A percentile compares a stretch with the other conserved stretches of the same genome.
Conservation (phyloP, 2,113 vertebrate species). For the Xiphophorus maculatus region DNA sequence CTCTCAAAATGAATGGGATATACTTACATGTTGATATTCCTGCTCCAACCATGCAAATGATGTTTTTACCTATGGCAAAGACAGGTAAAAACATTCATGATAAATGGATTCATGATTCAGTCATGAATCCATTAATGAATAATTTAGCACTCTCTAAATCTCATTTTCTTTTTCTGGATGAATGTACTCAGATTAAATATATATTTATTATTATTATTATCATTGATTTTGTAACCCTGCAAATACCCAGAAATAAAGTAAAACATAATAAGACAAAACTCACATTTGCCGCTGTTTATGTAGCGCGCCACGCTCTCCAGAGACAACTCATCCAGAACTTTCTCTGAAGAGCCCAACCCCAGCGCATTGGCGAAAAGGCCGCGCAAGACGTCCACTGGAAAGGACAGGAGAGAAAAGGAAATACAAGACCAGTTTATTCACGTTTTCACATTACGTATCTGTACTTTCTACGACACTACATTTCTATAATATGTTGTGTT, state of each 20-base stretch:
- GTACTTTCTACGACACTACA: no score
- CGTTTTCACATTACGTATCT: no score
- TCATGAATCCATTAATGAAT: background rate
- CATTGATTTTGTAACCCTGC: background rate
- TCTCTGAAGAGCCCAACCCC: conserved; percentile 83
- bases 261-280: conserved; percentile 48
- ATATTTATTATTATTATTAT: no score
- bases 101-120: no score
- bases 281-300: conserved; percentile 88
- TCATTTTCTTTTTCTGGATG: background rate
- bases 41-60: conserved; percentile 93
- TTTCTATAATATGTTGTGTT: no score
- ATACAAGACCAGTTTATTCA: background rate
- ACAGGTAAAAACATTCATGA: background rate
- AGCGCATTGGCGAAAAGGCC: conserved; percentile 87
- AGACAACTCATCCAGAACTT: conserved; percentile 87
- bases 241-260: background rate
- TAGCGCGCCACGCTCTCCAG: conserved; percentile 85
- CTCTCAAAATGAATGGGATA: background rate
- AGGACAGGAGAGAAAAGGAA: background rate
- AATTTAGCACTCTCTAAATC: background rate
- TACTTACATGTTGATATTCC: conserved; percentile 89
- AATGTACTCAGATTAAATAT: background rate
- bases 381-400: conserved; percentile 90
- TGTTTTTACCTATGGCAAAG: conserved; percentile 82